Conservation (phyloP, 23 tunicate species). For the Botrylloides violaceus region DNA sequence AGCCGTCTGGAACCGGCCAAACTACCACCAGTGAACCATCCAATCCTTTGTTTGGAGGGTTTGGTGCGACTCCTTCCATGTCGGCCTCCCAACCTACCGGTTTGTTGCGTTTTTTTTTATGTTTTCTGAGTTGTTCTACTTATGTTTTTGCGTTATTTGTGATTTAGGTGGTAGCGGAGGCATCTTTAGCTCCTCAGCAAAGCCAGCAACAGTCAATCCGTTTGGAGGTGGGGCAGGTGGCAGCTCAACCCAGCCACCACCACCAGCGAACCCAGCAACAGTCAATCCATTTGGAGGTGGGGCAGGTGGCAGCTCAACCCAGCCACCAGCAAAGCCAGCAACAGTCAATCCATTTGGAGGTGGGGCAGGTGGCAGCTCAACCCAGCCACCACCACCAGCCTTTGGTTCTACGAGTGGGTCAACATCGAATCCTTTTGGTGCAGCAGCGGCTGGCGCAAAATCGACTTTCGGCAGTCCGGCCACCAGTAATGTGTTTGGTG, state of each 20-base stretch:
- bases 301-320: background rate
- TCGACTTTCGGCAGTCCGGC: background rate
- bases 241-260: background rate
- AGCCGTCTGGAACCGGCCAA: background rate
- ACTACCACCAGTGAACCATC: background rate
- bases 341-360: background rate
- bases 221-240: background rate
- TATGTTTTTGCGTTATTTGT: background rate
- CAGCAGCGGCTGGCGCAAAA: too few relatives aligned
- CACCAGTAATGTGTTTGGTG: background rate
- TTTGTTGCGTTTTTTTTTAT: too few relatives aligned
- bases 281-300: background rate
- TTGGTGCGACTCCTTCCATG: background rate
- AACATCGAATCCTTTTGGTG: too few relatives aligned
- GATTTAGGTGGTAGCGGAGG: background rate
- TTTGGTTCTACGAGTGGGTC: background rate
- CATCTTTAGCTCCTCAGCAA: background rate
- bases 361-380: background rate
- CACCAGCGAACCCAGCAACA: background rate
- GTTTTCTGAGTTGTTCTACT: too few relatives aligned
- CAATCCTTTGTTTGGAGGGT: conserved; percentile 1
- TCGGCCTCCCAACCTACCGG: background rate
- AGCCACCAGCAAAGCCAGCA: background rate
- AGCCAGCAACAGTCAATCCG: background rate
- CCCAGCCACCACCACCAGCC: background rate